Percentiles rank a stretch among this genome's conserved stretches.
These are phyloP conservation scores for Prunella strophiata DNA, from an alignment of 2,797 vertebrate species.

Conservation along the genomic window DNA sequence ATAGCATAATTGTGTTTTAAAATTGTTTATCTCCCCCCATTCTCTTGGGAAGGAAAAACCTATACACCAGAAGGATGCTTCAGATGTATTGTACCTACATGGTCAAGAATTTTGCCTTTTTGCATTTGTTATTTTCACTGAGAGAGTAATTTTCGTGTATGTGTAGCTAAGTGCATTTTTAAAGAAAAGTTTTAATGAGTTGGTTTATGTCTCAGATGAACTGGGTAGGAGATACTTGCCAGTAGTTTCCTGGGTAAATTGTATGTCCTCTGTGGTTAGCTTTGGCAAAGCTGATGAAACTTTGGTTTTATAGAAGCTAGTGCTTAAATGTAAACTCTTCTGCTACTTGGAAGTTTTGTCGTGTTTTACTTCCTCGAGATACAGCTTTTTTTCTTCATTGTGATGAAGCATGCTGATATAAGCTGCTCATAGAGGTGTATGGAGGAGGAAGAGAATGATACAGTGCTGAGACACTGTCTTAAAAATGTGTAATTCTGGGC, in stretches of 20 bases:
- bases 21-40: not conserved
- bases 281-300: not conserved
- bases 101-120: not conserved
- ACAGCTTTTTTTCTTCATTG: not conserved
- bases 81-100: not conserved
- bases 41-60: not conserved
- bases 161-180: not conserved
- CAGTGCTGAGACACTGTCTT: not conserved
- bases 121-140: not conserved
- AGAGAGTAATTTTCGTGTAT: not conserved
- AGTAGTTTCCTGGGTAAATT: not conserved
- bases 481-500: not conserved
- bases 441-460: not conserved
- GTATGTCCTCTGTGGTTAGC: not conserved
- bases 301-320: not conserved
- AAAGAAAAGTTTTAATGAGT: not conserved
- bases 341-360: not conserved
- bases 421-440: not conserved
- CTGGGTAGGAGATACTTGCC: not conserved
- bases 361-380: not conserved
- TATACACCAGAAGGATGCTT: not conserved
- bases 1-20: not conserved
- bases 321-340: not conserved
- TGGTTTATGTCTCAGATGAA: not conserved
- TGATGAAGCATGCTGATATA: not conserved